These are phyloP conservation scores for Sisor rabdophorus DNA, from an alignment of 2,113 vertebrate species.

Conservation along the genomic window DNA sequence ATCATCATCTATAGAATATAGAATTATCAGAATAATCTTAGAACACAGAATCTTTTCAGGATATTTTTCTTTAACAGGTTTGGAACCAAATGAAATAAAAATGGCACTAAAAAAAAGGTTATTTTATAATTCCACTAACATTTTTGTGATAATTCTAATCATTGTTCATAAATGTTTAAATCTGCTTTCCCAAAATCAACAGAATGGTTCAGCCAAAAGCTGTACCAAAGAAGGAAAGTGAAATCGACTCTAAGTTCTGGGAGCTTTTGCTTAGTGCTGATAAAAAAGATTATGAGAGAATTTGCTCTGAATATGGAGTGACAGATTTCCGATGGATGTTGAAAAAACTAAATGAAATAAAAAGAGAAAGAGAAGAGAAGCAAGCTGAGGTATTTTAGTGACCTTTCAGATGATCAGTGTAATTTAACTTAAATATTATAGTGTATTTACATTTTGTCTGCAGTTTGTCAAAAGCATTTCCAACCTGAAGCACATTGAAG, in stretches of 20 bases:
- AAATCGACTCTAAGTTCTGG: slow-evolving; percentile 73
- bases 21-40: background rate
- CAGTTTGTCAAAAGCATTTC: slow-evolving; percentile 68
- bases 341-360: slow-evolving; percentile 76
- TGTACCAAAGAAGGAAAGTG: slow-evolving; percentile 55
- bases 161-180: background rate
- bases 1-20: background rate
- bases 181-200: slow-evolving; percentile 10
- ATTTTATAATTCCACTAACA: background rate
- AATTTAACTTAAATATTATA: background rate
- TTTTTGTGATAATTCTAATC: background rate
- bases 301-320: slow-evolving; percentile 78
- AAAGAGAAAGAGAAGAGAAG: slow-evolving; percentile 64
- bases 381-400: slow-evolving; percentile 67
- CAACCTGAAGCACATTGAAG: slow-evolving; percentile 72
- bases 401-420: background rate
- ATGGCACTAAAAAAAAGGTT: slow-evolving; percentile 60
- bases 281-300: slow-evolving; percentile 80
- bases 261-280: slow-evolving; percentile 78
- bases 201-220: slow-evolving; percentile 58
- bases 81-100: slow-evolving; percentile 49
- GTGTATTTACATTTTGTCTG: background rate
- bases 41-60: background rate
- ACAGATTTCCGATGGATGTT: slow-evolving; percentile 83
- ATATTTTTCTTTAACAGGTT: slow-evolving; percentile 3